Conservation (phyloP, 2,797 vertebrate genomes). For the Tarsius wallacei region DNA sequence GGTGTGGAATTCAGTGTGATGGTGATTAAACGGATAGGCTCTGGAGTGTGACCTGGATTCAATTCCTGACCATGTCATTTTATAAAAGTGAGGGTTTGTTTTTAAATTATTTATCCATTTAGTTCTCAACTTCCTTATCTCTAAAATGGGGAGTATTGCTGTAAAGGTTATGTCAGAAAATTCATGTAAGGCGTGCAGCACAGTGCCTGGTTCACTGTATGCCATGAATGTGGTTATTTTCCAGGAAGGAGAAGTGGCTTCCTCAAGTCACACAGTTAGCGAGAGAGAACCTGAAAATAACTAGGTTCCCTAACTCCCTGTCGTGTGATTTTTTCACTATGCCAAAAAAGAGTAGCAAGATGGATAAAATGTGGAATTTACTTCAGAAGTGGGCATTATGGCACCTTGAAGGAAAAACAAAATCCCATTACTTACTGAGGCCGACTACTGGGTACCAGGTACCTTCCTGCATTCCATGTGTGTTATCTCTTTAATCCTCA, state of each 20-base stretch:
- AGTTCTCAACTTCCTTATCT: slow-evolving; percentile 4
- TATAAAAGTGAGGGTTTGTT: not conserved
- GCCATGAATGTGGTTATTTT: not conserved
- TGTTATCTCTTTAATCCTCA: not conserved
- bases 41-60: not conserved
- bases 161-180: not conserved
- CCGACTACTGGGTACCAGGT: not conserved
- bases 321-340: not conserved
- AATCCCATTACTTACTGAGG: not conserved
- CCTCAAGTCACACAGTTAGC: not conserved
- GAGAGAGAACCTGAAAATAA: not conserved
- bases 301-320: not conserved
- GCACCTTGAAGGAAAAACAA: not conserved
- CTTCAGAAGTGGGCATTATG: not conserved
- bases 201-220: not conserved
- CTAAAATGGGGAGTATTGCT: not conserved
- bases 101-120: slow-evolving; percentile 20
- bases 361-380: not conserved
- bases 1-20: not conserved
- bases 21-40: not conserved
- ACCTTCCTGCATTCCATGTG: accelerated
- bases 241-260: slow-evolving; percentile 8
- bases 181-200: not conserved
- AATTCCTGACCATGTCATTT: not conserved
- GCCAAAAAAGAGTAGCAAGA: not conserved